Conservation (phyloP, 1,140 invertebrate species). For the Oryzaephilus surinamensis region DNA sequence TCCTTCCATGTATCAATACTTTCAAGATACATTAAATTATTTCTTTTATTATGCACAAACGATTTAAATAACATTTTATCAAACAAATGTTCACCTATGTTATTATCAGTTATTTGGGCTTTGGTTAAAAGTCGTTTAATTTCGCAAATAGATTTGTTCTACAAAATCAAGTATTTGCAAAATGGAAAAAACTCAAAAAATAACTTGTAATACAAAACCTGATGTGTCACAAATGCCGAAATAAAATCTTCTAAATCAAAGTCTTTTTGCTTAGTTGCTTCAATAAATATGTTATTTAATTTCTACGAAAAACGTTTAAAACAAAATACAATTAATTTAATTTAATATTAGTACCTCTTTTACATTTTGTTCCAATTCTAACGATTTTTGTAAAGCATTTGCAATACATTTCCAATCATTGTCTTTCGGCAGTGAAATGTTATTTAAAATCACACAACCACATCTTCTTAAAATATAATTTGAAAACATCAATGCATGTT, state of each 20-base stretch:
- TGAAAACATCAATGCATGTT: constrained; percentile 64
- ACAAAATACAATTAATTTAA: constrained; percentile 6
- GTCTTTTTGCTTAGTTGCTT: too few species aligned
- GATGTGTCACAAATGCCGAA: constrained; percentile 60
- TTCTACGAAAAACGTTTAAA: too few species aligned
- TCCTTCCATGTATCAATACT: neutral
- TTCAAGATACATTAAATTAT: neutral
- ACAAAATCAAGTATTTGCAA: constrained; percentile 7
- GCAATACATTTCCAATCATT: constrained; percentile 50
- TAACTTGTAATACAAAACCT: too few species aligned
- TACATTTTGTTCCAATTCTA: constrained; percentile 65
- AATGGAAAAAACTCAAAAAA: too few species aligned
- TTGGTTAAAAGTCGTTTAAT: constrained; percentile 16
- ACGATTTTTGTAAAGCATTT: constrained; percentile 54
- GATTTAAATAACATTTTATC: constrained; percentile 21
- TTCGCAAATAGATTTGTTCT: constrained; percentile 25
- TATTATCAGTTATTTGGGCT: constrained; percentile 14
- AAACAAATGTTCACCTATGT: constrained; percentile 23
- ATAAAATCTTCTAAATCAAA: too few species aligned
- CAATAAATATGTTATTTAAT: too few species aligned
- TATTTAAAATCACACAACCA: constrained; percentile 47
- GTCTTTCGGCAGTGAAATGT: constrained; percentile 46
- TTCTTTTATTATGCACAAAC: too few species aligned
- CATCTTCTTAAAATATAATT: constrained; percentile 73
- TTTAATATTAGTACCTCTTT: constrained; percentile 43